Evolutionary conservation across 2,797 vertebrate genomes (phyloP).

Genomic region (Acropternis orthonyx): DNA sequence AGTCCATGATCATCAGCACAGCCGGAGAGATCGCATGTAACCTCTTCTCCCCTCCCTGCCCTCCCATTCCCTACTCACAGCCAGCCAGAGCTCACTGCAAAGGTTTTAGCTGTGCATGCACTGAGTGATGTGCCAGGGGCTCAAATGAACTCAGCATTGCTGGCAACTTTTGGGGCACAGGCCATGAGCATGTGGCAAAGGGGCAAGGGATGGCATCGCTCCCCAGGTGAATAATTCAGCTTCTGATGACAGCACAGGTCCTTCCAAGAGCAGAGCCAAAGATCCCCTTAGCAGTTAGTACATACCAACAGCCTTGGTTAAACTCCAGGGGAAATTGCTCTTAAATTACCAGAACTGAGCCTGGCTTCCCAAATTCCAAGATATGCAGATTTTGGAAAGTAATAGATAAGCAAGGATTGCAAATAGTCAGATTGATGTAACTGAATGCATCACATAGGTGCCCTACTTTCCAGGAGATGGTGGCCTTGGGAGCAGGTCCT

Average conservation of each 20-base stretch:
- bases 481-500: not conserved
- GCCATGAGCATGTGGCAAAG: not conserved
- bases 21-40: slow-evolving; percentile 87
- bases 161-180: not conserved
- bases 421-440: not conserved
- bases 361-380: not conserved
- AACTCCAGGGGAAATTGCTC: not conserved
- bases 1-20: slow-evolving; percentile 90
- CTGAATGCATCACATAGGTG: not conserved
- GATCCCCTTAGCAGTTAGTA: not conserved
- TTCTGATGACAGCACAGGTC: not conserved
- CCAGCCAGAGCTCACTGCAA: not conserved
- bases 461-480: not conserved
- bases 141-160: rapidly evolving
- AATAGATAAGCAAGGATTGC: not conserved
- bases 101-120: not conserved
- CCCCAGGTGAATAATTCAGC: not conserved
- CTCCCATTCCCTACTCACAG: not conserved
- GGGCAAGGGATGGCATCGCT: not conserved
- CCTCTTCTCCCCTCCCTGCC: not conserved
- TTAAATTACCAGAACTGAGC: not conserved
- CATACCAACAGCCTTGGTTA: too few species aligned
- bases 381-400: not conserved
- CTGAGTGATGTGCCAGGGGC: not conserved
- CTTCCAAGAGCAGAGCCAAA: not conserved